Evolutionary conservation across 2,797 vertebrate species (phyloP).

Genomic region (Megalops cyprinoides): DNA sequence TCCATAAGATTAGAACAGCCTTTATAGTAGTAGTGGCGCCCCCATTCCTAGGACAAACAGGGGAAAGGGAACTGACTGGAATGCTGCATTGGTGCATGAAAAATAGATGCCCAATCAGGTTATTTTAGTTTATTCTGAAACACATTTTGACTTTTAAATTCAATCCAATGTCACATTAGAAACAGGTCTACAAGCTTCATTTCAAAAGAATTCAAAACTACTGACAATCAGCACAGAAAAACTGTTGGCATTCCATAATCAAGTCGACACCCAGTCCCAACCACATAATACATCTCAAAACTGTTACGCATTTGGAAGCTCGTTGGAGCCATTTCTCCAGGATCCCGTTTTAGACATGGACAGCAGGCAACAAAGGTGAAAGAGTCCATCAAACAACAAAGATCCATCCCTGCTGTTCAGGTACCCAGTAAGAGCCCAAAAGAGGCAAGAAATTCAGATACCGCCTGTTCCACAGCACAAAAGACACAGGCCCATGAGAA

Average conservation of each 20-base stretch:
- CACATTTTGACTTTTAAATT: neutral
- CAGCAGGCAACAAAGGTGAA: neutral
- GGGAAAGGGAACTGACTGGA: neutral
- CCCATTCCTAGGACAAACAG: neutral
- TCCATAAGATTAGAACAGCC: neutral
- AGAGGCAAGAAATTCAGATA: constrained; percentile 7
- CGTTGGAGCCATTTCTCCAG: neutral
- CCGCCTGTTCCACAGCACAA: constrained; percentile 1
- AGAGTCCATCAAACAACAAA: neutral
- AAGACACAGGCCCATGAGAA: neutral
- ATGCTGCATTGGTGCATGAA: neutral
- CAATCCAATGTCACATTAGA: too few relatives aligned
- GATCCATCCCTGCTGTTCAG: neutral
- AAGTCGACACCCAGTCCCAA: too few relatives aligned
- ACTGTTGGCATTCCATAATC: too few relatives aligned
- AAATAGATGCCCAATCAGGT: neutral
- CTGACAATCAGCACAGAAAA: too few relatives aligned
- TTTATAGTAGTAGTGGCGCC: neutral
- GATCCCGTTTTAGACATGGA: neutral
- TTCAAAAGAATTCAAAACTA: too few relatives aligned
- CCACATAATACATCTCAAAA: neutral
- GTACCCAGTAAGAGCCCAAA: neutral
- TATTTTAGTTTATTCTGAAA: neutral
- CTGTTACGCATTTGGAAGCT: neutral
- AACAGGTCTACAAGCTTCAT: too few relatives aligned